Evolutionary conservation across 2,888 invertebrate genomes (phyloP).

Genomic region (Dynastes grantii): DNA sequence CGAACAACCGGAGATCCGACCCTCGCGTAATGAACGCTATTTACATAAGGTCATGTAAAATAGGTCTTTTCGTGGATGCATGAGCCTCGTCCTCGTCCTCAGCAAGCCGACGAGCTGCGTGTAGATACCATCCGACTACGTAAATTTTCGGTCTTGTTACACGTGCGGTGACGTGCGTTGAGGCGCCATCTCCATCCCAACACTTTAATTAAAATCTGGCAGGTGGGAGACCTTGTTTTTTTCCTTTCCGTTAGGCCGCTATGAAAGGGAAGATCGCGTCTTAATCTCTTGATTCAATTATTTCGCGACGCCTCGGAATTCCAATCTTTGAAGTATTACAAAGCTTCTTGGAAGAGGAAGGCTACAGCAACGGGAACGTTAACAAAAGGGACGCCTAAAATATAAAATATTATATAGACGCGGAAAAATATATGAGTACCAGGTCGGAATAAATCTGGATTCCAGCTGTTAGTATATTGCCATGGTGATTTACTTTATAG

Average conservation of each 20-base stretch:
- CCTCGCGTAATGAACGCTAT: conserved; percentile 51
- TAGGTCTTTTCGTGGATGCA: conserved; percentile 40
- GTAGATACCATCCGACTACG: conserved; percentile 13
- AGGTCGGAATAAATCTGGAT: neutral
- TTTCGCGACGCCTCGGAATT: conserved; percentile 7
- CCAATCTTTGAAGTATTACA: conserved; percentile 1
- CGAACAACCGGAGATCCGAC: conserved; percentile 42
- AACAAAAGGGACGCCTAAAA: neutral
- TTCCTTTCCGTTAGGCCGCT: neutral
- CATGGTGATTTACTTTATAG: neutral
- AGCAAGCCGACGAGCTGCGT: neutral
- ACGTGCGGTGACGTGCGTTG: neutral
- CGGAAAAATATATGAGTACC: neutral
- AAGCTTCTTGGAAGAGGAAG: neutral
- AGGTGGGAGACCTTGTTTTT: conserved; percentile 31
- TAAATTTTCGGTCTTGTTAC: conserved; percentile 36
- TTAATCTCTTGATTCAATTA: conserved; percentile 42
- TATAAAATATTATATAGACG: neutral
- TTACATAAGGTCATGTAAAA: conserved; percentile 50
- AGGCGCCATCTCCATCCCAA: conserved; percentile 11
- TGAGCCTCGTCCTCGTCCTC: neutral
- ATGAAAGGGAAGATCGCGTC: conserved; percentile 23
- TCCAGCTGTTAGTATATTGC: conserved; percentile 31
- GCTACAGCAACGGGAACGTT: neutral
- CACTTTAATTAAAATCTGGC: conserved; percentile 48